phyloP scores from a whole-genome alignment of 2,888 invertebrate genomes.

The Hoplodrina ambigua region DNA sequence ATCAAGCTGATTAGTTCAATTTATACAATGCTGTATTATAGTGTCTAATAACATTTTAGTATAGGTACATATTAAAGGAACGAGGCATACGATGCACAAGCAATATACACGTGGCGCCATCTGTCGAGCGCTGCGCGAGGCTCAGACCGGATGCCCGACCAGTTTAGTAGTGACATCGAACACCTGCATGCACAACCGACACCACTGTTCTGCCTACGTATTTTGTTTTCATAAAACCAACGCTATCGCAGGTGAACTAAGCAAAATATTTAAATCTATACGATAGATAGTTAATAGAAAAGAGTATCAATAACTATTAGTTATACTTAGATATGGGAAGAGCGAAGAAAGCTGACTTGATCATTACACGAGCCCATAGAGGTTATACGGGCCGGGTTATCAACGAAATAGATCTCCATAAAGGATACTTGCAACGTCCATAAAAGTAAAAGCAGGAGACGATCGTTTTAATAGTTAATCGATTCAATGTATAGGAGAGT shows the following conservation, averaged over 20 bases:
- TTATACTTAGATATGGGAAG: background rate
- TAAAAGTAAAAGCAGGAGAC: slow-evolving; percentile 52
- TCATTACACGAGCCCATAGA: slow-evolving; percentile 8
- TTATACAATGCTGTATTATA: slow-evolving; percentile 8
- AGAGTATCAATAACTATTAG: background rate
- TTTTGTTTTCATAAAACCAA: slow-evolving; percentile 63
- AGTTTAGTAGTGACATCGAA: slow-evolving; percentile 86
- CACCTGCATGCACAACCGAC: slow-evolving; percentile 83
- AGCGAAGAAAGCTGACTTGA: background rate
- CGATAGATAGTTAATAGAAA: slow-evolving; percentile 10
- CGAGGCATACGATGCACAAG: slow-evolving; percentile 49
- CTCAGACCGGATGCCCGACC: slow-evolving; percentile 87
- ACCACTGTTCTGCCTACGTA: slow-evolving; percentile 67
- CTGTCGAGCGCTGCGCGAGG: slow-evolving; percentile 77
- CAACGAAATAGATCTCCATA: slow-evolving; percentile 43
- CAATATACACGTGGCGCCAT: slow-evolving; percentile 80
- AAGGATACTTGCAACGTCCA: slow-evolving; percentile 40
- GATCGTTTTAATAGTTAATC: slow-evolving; percentile 51
- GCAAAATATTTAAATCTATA: slow-evolving; percentile 32
- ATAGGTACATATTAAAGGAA: slow-evolving; percentile 13
- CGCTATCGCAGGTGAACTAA: slow-evolving; percentile 46
- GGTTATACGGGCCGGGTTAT: slow-evolving; percentile 27
- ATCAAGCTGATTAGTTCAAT: slow-evolving; percentile 1
- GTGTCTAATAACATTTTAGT: slow-evolving; percentile 33
- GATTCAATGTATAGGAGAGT: slow-evolving; percentile 24